Evolutionary conservation across 2,113 vertebrate species (phyloP), one percentile per base, ranked within the genome.

Genomic region (Hippopotamus amphibius): DNA sequence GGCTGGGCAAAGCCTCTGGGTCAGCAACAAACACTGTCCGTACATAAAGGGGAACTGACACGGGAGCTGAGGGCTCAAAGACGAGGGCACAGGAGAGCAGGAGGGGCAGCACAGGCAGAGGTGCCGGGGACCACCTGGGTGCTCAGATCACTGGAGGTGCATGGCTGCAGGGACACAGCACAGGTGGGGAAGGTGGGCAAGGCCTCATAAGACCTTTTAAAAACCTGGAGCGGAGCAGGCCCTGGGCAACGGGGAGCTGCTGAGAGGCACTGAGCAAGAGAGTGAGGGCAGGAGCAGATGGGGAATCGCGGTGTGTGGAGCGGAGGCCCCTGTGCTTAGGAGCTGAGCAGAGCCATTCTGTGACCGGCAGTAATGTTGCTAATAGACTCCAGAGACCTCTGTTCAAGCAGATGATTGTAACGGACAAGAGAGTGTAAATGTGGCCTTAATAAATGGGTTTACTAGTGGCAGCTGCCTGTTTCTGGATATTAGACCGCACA

Each of bases 381-480:
- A 76, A 90, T 43, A n/a, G 14, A 43, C 74, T 61, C 79, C 30
- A 11, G 74, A 69, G 55, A 33, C 50, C 72, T 82, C 93, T 71
- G 68, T 76, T 80, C 53, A 76, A 90, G 63, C 33, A 48, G 48
- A 88, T 46, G 28, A 59, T 50, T 41, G 57, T 43, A 90, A 41
- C 8, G 69, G 74, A 93, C 46, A 59, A 65, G 63, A 82, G 22
- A 77, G n/a, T 28, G 63, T 83, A 83, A 83, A 61, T 6, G 16
- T 11, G 22, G 14, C 72, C 72, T 88, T 85, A 17, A 22, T 30
- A 1, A 50, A 21, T 55, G 76, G 68, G 72, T 86, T 53, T 55
- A 72, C 72, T 80, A 46, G 72, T 46, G 66, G 84, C 30, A 53
- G 66, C 50, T 89, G 41, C 80, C 46, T 90, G 26, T 83, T 68